Percentiles rank a stretch among this genome's conserved stretches.
Evolutionary conservation across 1,140 invertebrate species (phyloP).

Genomic region (Aphidius ervi): DNA sequence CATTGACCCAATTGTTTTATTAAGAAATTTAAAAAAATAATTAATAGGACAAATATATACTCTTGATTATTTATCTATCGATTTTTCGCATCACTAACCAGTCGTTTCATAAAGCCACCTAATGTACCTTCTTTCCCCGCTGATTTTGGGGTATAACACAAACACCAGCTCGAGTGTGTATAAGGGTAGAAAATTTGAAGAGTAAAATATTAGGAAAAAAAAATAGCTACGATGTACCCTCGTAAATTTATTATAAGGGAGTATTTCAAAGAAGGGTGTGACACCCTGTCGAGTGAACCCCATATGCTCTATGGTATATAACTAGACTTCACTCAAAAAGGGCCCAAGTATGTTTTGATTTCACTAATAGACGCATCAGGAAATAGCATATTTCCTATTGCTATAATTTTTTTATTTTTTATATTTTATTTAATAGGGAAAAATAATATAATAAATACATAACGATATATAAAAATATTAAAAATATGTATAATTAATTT

Average conservation of each 20-base stretch:
- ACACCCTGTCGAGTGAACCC: constrained; percentile 41
- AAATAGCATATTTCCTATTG: constrained; percentile 26
- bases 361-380: constrained; percentile 46
- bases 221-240: constrained; percentile 13
- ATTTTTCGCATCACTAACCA: constrained; percentile 46
- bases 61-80: constrained; percentile 41
- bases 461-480: constrained; percentile 2
- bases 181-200: constrained; percentile 9
- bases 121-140: neutral
- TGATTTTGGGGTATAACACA: neutral
- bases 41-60: constrained; percentile 43
- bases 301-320: constrained; percentile 45
- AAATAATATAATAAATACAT: constrained; percentile 9
- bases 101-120: constrained; percentile 28
- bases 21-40: constrained; percentile 39
- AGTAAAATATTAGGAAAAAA: constrained; percentile 13
- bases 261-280: constrained; percentile 41
- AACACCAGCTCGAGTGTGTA: constrained; percentile 23
- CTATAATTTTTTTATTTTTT: neutral
- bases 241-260: constrained; percentile 50
- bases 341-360: constrained; percentile 50
- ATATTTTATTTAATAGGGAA: too few species aligned
- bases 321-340: constrained; percentile 25
- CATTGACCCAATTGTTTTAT: constrained; percentile 27
- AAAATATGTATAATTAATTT: neutral